These are phyloP conservation scores for Polydesmus complanatus DNA, from an alignment of 2,888 invertebrate species.

Conservation along the genomic window DNA sequence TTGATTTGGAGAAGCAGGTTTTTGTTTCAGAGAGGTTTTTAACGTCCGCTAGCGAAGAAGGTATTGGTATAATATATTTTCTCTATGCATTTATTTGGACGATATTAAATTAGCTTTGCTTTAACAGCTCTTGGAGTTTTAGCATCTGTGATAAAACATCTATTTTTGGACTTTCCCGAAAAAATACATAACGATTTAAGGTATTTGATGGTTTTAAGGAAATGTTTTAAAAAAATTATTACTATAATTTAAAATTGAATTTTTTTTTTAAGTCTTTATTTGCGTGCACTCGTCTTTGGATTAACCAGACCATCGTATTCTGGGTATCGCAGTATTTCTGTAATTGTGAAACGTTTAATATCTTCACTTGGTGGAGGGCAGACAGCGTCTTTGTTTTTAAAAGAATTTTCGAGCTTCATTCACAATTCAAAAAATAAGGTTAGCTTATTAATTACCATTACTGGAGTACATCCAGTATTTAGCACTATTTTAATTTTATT, in stretches of 20 bases:
- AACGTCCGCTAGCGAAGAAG: constrained; percentile 51
- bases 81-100: background rate
- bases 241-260: background rate
- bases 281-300: constrained; percentile 55
- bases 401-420: constrained; percentile 50
- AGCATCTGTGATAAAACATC: constrained; percentile 54
- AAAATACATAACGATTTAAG: constrained; percentile 47
- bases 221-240: background rate
- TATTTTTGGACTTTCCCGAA: constrained; percentile 53
- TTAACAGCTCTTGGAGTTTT: constrained; percentile 49
- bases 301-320: constrained; percentile 47
- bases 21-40: constrained; percentile 73
- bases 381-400: constrained; percentile 48
- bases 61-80: constrained; percentile 27
- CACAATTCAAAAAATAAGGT: constrained; percentile 37
- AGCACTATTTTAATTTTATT: constrained; percentile 25
- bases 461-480: constrained; percentile 15
- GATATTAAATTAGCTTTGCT: background rate
- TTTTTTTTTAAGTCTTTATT: constrained; percentile 36
- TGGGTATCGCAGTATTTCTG: constrained; percentile 48
- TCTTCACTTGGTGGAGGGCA: constrained; percentile 42
- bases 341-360: constrained; percentile 46
- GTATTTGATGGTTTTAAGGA: constrained; percentile 8
- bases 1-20: constrained; percentile 60
- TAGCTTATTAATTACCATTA: background rate